phyloP scores from a whole-genome alignment of 2,113 vertebrate species.

The Rhombomys opimus region DNA sequence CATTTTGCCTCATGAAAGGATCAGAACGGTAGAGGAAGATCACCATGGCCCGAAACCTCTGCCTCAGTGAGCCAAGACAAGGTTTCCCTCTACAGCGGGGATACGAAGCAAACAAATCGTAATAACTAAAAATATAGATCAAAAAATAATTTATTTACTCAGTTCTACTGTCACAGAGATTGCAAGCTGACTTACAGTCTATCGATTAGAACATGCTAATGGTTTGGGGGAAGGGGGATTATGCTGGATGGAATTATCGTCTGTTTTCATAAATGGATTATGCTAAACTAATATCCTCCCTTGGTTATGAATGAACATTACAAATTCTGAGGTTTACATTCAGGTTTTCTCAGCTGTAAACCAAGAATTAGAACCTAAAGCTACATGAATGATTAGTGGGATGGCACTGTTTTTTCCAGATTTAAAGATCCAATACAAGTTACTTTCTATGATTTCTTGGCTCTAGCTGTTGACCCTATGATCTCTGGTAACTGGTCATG shows the following conservation, averaged over 20 bases:
- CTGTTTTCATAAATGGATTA: background rate
- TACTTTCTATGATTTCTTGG: background rate
- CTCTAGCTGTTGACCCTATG: background rate
- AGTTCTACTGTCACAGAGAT: background rate
- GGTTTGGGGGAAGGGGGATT: background rate
- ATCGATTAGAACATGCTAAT: background rate
- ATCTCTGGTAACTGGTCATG: background rate
- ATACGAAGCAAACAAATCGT: too few species aligned
- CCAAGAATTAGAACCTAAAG: background rate
- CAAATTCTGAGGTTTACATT: constrained; percentile 25
- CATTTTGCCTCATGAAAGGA: background rate
- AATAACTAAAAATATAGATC: too few species aligned
- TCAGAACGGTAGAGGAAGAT: background rate
- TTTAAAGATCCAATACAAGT: background rate
- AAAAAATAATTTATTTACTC: background rate
- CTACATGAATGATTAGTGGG: background rate
- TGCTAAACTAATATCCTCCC: background rate
- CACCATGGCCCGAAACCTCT: background rate
- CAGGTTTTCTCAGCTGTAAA: background rate
- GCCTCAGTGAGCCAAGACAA: background rate
- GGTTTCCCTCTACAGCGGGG: background rate
- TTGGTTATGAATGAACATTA: background rate
- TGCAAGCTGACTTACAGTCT: background rate
- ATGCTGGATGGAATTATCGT: background rate
- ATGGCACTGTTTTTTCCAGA: background rate